Evolutionary conservation across 2,888 invertebrate genomes (phyloP), one percentile per base, ranked within the genome.

Genomic region (Notodonta ziczac): DNA sequence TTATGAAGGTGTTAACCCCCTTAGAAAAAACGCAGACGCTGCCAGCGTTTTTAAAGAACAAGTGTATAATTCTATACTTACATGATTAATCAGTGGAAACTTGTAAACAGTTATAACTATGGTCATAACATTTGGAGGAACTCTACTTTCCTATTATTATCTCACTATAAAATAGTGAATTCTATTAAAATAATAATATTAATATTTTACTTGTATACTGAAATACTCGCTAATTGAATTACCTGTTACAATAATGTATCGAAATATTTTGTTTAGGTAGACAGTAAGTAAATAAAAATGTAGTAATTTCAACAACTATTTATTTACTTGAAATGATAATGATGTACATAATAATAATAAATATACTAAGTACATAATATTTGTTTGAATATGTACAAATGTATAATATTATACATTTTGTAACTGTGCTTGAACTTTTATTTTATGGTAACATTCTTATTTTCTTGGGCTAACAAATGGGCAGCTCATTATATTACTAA

Each of bases 331-430:
- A 80, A 84, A 83, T 76, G 76, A 78, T 83, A 82, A 81, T 78
- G 75, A 12, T 91, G 91, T 92, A 92, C 85, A 93, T 91, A 91
- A 83, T 83, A 83, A 83, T 81, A 83, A 83, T 81, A 78, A 76
- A 80, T 81, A 81, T 84, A 83, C 77, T 86, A 86, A 86, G 85
- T 88, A 90, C 87, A 89, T 88, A 82, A 84, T 84, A 85, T 87
- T 84, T 84, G 80, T 77, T 88, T 77, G 79, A 85, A 86, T 77
- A 75, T 93, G 92, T 93, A 93, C 91, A 93, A 91, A 91, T 91
- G 91, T 93, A 91, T 54, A 92, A 42, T 87, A 92, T 86, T 90
- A 91, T 89, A 89, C 67, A 72, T 76, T 81, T 79, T 78, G 74
- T 81, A 81, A 82, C 76, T 76, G 58, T 65, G 56, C 58, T 61